These are phyloP conservation scores for Octomys mimax DNA, from an alignment of 2,797 vertebrate genomes.

Conservation along the genomic window DNA sequence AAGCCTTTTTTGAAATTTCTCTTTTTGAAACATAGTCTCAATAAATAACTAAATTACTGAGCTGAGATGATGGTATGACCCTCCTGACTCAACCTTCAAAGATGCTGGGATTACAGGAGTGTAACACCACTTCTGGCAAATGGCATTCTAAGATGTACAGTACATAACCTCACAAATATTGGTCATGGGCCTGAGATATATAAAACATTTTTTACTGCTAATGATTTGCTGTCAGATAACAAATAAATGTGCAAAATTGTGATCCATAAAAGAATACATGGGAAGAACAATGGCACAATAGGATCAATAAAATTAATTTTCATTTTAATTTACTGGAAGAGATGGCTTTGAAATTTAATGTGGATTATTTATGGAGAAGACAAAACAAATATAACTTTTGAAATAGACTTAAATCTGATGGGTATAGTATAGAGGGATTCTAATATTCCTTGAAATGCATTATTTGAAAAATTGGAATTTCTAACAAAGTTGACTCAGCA, in stretches of 20 bases:
- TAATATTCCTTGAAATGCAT: constrained; percentile 10
- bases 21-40: not conserved
- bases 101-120: not conserved
- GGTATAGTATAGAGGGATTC: constrained; percentile 48
- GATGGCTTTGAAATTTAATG: constrained; percentile 58
- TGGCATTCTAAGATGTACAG: not conserved
- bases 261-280: constrained; percentile 14
- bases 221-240: constrained; percentile 62
- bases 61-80: not conserved
- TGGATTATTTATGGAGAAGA: constrained; percentile 57
- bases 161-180: constrained; percentile 4
- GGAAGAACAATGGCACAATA: constrained; percentile 53
- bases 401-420: not conserved
- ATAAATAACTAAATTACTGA: not conserved
- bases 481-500: constrained; percentile 56
- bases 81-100: not conserved
- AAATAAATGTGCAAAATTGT: constrained; percentile 53
- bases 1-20: not conserved
- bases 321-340: constrained; percentile 65
- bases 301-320: constrained; percentile 68
- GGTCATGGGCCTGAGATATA: not conserved
- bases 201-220: constrained; percentile 44
- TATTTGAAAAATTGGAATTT: constrained; percentile 35
- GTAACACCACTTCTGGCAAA: not conserved
- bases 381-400: constrained; percentile 21